Evolutionary conservation across 2,113 vertebrate genomes (phyloP).

Genomic region (Nibea coibor): DNA sequence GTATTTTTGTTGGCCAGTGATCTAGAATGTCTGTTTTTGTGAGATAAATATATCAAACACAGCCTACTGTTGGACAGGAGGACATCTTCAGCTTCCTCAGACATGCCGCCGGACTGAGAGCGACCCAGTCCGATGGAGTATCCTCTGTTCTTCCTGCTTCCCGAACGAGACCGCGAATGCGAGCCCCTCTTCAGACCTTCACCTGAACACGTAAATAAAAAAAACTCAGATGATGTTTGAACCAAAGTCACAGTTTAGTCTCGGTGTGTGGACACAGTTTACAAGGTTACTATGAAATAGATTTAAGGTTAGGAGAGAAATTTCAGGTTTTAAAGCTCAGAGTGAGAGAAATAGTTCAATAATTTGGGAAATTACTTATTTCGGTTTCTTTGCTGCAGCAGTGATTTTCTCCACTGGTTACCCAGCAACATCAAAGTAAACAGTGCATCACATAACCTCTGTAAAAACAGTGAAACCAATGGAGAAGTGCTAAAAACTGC

Average conservation of each 20-base stretch:
- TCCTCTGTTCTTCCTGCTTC: constrained; percentile 80
- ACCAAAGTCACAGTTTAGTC: not conserved
- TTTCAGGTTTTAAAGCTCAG: not conserved
- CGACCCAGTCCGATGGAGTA: constrained; percentile 81
- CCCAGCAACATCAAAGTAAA: not conserved
- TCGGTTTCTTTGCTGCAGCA: not conserved
- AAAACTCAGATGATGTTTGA: not conserved
- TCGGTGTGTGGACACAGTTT: not conserved
- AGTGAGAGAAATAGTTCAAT: not conserved
- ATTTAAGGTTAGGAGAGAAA: not conserved
- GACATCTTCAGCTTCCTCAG: constrained; percentile 78
- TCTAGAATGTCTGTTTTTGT: not conserved
- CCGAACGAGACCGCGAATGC: constrained; percentile 80
- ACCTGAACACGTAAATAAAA: constrained; percentile 58
- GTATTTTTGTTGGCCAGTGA: not conserved
- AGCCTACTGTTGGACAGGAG: constrained; percentile 81
- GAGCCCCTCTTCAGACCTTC: constrained; percentile 80
- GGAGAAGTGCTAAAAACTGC: no score
- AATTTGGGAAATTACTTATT: not conserved
- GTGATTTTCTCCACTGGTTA: not conserved
- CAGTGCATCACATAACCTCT: no score
- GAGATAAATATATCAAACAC: not conserved
- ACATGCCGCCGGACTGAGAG: constrained; percentile 83
- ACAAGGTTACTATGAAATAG: not conserved
- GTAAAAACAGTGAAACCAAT: no score